Percentiles rank a stretch among this genome's conserved stretches.
Evolutionary conservation across 2,888 invertebrate species (phyloP).

Genomic region (Leptinotarsa haldemani): DNA sequence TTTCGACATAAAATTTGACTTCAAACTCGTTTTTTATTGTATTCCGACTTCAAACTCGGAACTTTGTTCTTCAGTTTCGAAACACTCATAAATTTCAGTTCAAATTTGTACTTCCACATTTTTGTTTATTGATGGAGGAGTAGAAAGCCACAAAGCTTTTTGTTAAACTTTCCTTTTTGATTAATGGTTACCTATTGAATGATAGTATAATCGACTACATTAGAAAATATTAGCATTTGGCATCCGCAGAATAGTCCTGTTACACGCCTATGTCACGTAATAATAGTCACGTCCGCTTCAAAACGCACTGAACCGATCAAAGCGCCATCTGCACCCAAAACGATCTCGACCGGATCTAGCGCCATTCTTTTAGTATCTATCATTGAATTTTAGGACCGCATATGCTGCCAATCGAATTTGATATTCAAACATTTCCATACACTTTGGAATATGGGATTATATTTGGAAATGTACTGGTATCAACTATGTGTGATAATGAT

Average conservation of each 20-base stretch:
- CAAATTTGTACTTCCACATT: too few species aligned
- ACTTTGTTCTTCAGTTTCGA: too few species aligned
- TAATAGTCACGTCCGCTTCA: slow-evolving; percentile 8
- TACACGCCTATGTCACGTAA: slow-evolving; percentile 9
- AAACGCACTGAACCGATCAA: slow-evolving; percentile 18
- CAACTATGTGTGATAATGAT: slow-evolving; percentile 26
- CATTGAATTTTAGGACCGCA: slow-evolving; percentile 45
- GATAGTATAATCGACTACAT: too few species aligned
- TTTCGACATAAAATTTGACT: too few species aligned
- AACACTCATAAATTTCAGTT: too few species aligned
- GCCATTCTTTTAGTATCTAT: slow-evolving; percentile 46
- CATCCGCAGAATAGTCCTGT: not conserved
- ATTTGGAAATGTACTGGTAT: slow-evolving; percentile 16
- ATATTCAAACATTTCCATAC: slow-evolving; percentile 43
- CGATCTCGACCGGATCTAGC: not conserved
- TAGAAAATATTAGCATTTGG: not conserved
- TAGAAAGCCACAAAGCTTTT: too few species aligned
- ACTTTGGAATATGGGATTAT: slow-evolving; percentile 36
- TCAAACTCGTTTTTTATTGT: too few species aligned
- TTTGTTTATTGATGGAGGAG: too few species aligned
- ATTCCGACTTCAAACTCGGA: too few species aligned
- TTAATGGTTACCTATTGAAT: too few species aligned
- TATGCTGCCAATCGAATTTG: slow-evolving; percentile 42
- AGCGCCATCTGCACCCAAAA: slow-evolving; percentile 17
- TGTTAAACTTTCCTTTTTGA: too few species aligned